phyloP scores from a whole-genome alignment of 2,113 vertebrate species.

The Apodemus sylvaticus region DNA sequence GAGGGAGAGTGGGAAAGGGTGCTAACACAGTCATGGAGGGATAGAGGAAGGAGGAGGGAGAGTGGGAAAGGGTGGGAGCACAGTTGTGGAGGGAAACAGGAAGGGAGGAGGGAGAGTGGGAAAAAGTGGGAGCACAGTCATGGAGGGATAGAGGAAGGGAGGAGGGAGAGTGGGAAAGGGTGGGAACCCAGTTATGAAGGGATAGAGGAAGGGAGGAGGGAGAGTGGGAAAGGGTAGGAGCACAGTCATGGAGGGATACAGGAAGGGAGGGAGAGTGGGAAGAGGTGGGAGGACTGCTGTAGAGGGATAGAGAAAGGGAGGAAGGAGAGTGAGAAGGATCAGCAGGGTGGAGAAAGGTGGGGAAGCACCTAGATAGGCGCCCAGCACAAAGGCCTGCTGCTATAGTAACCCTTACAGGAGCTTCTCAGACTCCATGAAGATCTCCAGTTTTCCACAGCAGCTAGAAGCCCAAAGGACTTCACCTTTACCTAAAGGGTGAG shows the following conservation, averaged over 20 bases:
- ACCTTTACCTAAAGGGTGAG: not conserved
- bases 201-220: not conserved
- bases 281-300: no score
- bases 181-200: not conserved
- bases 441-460: not conserved
- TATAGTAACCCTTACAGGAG: no score
- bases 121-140: no score
- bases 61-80: not conserved
- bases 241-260: no score
- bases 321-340: not conserved
- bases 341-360: not conserved
- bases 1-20: not conserved
- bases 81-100: no score
- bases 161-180: not conserved
- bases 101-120: not conserved
- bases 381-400: not conserved
- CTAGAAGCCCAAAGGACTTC: not conserved
- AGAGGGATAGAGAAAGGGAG: not conserved
- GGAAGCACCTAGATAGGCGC: no score
- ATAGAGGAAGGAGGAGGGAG: not conserved
- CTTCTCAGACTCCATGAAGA: not conserved
- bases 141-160: not conserved
- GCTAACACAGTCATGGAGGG: no score
- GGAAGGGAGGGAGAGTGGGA: not conserved
- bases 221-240: no score